These are phyloP conservation scores for Fulica atra DNA, from an alignment of 2,113 vertebrate species.

Conservation along the genomic window DNA sequence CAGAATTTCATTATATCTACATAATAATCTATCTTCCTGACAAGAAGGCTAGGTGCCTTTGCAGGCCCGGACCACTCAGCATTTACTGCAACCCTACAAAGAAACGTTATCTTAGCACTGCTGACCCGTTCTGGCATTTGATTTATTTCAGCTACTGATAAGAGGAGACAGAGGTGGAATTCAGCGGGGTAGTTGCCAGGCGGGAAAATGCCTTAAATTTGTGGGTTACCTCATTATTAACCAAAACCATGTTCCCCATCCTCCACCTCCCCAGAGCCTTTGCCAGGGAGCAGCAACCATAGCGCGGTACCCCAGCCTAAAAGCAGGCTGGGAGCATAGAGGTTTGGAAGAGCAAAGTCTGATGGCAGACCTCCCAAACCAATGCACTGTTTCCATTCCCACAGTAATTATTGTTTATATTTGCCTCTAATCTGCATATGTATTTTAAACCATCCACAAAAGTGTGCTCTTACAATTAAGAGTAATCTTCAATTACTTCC, in stretches of 20 bases:
- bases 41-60: not conserved
- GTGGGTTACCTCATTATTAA: not conserved
- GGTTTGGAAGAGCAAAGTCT: not conserved
- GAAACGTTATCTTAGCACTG: not conserved
- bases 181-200: not conserved
- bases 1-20: not conserved
- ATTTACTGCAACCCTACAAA: not conserved
- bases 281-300: accelerated
- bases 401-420: not conserved
- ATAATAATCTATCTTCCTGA: not conserved
- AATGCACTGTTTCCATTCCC: not conserved
- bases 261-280: not conserved
- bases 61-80: not conserved
- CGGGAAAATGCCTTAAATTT: not conserved
- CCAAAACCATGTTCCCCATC: not conserved
- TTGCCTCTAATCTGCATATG: not conserved
- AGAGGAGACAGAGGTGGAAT: not conserved
- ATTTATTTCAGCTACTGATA: not conserved
- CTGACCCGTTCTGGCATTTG: not conserved
- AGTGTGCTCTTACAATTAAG: not conserved
- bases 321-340: not conserved
- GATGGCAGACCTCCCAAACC: not conserved
- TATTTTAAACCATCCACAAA: not conserved
- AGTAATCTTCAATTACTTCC: slow-evolving; percentile 30
- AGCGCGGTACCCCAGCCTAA: not conserved